Conservation (phyloP, 2,888 invertebrate species). For the Priapulus caudatus region DNA sequence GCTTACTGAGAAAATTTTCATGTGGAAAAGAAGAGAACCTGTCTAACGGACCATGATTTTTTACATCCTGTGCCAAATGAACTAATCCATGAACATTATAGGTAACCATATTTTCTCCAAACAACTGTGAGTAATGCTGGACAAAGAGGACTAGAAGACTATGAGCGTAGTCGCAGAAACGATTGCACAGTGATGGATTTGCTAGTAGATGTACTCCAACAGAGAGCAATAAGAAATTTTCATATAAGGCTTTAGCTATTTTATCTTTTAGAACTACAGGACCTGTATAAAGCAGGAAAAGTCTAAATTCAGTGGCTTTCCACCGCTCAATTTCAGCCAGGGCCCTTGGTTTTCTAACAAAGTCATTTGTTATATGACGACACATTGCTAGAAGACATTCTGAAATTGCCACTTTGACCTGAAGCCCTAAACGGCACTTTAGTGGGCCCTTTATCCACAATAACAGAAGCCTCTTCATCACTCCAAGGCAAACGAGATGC, state of each 20-base stretch:
- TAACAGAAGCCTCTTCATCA: too few relatives aligned
- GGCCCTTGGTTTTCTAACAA: constrained; percentile 25
- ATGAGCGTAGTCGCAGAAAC: constrained; percentile 21
- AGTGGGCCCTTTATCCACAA: too few relatives aligned
- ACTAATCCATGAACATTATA: constrained; percentile 35
- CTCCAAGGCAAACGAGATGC: too few relatives aligned
- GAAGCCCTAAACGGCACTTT: too few relatives aligned
- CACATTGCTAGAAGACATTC: too few relatives aligned
- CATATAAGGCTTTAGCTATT: constrained; percentile 18
- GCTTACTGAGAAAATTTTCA: constrained; percentile 34
- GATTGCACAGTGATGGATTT: constrained; percentile 18
- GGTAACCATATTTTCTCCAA: constrained; percentile 29
- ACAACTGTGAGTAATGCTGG: constrained; percentile 24
- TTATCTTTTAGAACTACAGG: constrained; percentile 22
- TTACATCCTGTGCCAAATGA: constrained; percentile 32
- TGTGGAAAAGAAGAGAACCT: constrained; percentile 32
- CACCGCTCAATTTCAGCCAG: constrained; percentile 24
- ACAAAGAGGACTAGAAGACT: constrained; percentile 26
- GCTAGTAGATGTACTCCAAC: constrained; percentile 22
- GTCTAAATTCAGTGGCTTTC: constrained; percentile 30
- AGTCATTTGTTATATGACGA: too few relatives aligned
- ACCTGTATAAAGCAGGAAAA: constrained; percentile 26
- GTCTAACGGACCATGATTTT: constrained; percentile 28
- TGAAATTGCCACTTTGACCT: too few relatives aligned
- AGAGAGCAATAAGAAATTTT: constrained; percentile 24